These are phyloP conservation scores for Luperina nickerlii DNA, from an alignment of 2,888 invertebrate species.

Conservation along the genomic window DNA sequence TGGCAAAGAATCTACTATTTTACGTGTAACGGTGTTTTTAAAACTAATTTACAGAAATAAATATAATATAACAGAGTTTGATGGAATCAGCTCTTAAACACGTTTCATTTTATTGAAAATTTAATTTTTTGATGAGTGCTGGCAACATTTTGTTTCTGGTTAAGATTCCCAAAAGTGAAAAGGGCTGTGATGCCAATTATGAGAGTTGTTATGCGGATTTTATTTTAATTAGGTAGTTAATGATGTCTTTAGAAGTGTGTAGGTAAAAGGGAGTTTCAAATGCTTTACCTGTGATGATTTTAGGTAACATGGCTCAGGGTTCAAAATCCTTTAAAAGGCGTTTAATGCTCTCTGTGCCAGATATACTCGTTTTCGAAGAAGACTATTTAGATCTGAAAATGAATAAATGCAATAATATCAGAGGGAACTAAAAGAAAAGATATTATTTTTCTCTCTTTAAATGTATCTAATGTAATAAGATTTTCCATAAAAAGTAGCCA, in stretches of 20 bases:
- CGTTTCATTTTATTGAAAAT: slow-evolving; percentile 38
- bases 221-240: slow-evolving; percentile 39
- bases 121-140: slow-evolving; percentile 27
- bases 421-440: neutral
- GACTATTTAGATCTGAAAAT: neutral
- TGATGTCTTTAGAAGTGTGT: slow-evolving; percentile 18
- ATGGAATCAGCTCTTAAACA: slow-evolving; percentile 15
- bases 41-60: neutral
- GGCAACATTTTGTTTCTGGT: slow-evolving; percentile 25
- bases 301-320: neutral
- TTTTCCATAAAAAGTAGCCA: neutral
- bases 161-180: slow-evolving; percentile 28
- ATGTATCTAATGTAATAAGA: neutral
- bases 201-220: slow-evolving; percentile 24
- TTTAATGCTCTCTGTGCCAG: neutral
- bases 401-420: neutral
- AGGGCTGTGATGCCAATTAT: slow-evolving; percentile 21
- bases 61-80: neutral
- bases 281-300: neutral
- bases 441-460: neutral
- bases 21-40: neutral
- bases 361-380: neutral
- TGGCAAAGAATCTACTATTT: too few relatives aligned
- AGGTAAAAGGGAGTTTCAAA: neutral
- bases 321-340: neutral